Base-by-base conservation (phyloP, 2,888 invertebrate species). In the Limenitis arthemis region DNA sequence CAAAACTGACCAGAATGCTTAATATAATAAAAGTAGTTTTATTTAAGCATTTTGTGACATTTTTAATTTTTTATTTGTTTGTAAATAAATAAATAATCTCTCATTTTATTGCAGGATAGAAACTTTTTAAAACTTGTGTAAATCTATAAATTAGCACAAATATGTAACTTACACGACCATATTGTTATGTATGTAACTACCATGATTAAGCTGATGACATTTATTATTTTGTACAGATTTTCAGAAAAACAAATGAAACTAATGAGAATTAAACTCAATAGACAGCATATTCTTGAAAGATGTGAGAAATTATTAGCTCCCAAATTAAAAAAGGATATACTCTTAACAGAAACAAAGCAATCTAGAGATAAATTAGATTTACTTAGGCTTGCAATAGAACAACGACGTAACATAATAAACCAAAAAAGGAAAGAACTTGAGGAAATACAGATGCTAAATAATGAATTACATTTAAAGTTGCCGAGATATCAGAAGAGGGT, bases 181-280 rank as follows among this genome's bases (percentile, higher is more conserved):
- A 20, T 20, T 20, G 20, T 20, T 20, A 20, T 20, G 20, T 20
- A 20, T 20, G 20, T 20, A 20, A 20, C 20, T 20, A 20, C 20
- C 2, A n/a, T 4, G 28, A 29, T 4, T 1, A 8, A 8, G 7
- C n/a, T 31, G 5, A 11, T 29, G 1, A 11, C 28, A 33, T 30
- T 40, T 43, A 37, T 3, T 31, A 28, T 44, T 38, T 50, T 44
- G 67, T 72, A 7, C 65, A 91, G 91, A 69, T 91, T 89, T 73
- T 84, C 88, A 58, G 91, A 91, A 66, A 90, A 90, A 72, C 90
- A 91, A 68, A 79, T 87, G 58, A 88, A 89, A 64, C 73, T 91
- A 53, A 75, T 88, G 61, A 80, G 88, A 59, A 65, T 91, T 58
- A 89, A 89, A 77, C 82, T 83, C 42, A 89, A 89, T 57, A 79